Conservation (phyloP, 1,140 invertebrate species). For the Bombus ignitus region DNA sequence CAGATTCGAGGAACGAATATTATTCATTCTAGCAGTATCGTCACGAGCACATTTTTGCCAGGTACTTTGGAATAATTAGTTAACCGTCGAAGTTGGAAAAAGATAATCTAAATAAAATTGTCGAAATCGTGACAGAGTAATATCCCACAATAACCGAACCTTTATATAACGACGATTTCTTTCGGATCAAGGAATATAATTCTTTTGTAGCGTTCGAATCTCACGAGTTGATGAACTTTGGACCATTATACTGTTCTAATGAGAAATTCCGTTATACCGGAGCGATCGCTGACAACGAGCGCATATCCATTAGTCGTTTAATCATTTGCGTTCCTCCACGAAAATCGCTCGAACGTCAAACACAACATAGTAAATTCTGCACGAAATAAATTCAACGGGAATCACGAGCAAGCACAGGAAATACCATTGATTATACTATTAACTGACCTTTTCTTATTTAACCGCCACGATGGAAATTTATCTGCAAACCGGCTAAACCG, state of each 20-base stretch:
- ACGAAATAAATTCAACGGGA: not conserved
- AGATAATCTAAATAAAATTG: conserved; percentile 47
- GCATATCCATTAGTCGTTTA: conserved; percentile 17
- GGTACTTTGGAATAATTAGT: conserved; percentile 25
- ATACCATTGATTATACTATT: conserved; percentile 18
- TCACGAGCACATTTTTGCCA: conserved; percentile 1
- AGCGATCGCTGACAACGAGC: conserved; percentile 43
- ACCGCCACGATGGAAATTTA: not conserved
- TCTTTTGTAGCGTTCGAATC: conserved; percentile 28
- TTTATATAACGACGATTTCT: conserved; percentile 25
- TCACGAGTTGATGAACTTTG: conserved; percentile 39
- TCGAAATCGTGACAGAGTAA: conserved; percentile 55
- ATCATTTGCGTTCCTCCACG: not conserved
- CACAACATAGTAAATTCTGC: not conserved
- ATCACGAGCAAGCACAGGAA: conserved; percentile 14
- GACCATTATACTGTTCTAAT: conserved; percentile 42
- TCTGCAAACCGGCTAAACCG: not conserved
- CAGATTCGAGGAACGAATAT: not conserved
- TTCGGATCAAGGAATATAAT: not conserved
- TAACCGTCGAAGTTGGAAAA: not conserved
- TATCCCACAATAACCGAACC: conserved; percentile 3
- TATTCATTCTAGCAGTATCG: conserved; percentile 9
- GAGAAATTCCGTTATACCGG: conserved; percentile 43
- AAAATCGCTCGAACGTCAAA: conserved; percentile 19
- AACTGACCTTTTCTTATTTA: conserved; percentile 22